phyloP scores from a whole-genome alignment of 2,113 vertebrate genomes.

The Entelurus aequoreus region DNA sequence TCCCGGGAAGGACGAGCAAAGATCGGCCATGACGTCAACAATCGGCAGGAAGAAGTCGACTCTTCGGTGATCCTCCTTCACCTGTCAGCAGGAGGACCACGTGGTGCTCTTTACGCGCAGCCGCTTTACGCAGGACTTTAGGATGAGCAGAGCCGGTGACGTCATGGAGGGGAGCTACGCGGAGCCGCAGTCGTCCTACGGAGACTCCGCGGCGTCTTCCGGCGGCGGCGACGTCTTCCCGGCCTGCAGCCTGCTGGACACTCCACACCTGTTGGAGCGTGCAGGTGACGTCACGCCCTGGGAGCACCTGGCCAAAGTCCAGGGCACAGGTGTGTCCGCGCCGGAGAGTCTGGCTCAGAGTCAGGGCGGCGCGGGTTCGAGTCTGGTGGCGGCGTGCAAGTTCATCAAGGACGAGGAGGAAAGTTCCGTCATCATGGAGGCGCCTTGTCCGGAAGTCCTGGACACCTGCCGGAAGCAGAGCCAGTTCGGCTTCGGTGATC shows the following conservation, averaged over 20 bases:
- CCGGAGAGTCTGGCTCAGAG: constrained; percentile 24
- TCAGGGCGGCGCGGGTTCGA: constrained; percentile 1
- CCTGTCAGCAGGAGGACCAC: no score
- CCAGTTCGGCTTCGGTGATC: constrained; percentile 29
- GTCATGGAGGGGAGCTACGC: not conserved
- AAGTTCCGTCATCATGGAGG: constrained; percentile 51
- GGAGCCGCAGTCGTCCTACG: not conserved
- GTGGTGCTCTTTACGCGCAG: no score
- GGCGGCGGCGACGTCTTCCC: not conserved
- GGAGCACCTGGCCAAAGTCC: constrained; percentile 45
- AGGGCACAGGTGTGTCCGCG: constrained; percentile 16
- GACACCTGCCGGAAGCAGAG: constrained; percentile 42
- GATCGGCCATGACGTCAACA: no score
- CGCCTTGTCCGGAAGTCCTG: constrained; percentile 23
- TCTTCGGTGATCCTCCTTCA: no score
- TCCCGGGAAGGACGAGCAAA: no score
- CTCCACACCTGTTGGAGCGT: no score
- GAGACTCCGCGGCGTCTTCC: not conserved
- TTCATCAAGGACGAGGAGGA: constrained; percentile 69
- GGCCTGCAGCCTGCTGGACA: no score
- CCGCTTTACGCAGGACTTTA: no score
- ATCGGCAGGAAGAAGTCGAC: no score
- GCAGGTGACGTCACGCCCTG: constrained; percentile 34
- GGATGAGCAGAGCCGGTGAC: no score
- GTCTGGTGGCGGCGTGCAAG: constrained; percentile 35